Conservation (phyloP, 2,888 invertebrate species). For the Liodrosophila aerea region DNA sequence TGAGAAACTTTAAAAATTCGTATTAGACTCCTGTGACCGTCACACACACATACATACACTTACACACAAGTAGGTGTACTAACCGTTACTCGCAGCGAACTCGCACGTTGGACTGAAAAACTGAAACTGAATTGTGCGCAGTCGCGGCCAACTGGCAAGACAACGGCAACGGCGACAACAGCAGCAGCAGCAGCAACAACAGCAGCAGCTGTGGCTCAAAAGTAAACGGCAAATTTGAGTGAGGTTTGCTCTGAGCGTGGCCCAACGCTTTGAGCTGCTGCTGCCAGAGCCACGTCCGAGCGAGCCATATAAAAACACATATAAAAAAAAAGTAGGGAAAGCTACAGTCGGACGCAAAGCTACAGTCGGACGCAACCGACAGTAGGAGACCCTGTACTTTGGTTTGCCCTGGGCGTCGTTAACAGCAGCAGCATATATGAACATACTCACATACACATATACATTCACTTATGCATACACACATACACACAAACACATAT, state of each 20-base stretch:
- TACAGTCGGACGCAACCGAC: no score
- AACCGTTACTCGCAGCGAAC: constrained; percentile 77
- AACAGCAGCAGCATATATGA: no score
- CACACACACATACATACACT: background rate
- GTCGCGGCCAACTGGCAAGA: constrained; percentile 75
- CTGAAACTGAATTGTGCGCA: constrained; percentile 80
- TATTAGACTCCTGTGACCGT: constrained; percentile 29
- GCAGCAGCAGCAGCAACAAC: constrained; percentile 11
- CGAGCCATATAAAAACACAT: constrained; percentile 40
- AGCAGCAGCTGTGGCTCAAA: constrained; percentile 43
- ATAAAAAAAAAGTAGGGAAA: constrained; percentile 12
- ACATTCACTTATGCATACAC: no score
- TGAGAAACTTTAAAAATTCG: constrained; percentile 1
- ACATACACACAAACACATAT: no score
- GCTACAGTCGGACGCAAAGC: no score
- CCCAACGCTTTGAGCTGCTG: background rate
- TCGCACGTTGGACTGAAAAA: constrained; percentile 82
- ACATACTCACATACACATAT: no score
- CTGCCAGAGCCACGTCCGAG: constrained; percentile 36
- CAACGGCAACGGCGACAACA: constrained; percentile 42
- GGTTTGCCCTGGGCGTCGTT: no score
- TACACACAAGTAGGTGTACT: constrained; percentile 26
- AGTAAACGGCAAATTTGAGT: constrained; percentile 57
- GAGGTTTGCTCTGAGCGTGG: constrained; percentile 23
- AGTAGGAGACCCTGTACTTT: no score